phyloP scores from a whole-genome alignment of 92 coral and sea anemone species.

The Isaurus tuberculatus region DNA sequence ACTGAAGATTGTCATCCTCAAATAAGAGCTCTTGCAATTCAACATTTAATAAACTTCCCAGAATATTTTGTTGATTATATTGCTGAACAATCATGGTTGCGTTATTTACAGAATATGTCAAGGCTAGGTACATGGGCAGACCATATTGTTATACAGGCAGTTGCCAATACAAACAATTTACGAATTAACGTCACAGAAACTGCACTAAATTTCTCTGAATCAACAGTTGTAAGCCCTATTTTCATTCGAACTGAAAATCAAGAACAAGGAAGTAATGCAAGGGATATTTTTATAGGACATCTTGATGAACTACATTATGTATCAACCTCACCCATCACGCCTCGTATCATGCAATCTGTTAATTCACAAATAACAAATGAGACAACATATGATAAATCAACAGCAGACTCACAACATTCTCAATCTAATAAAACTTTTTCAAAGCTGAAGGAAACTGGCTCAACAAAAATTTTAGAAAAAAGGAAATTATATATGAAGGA shows the following conservation, averaged over 20 bases:
- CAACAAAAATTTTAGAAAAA: conserved; percentile 25
- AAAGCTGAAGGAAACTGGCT: conserved; percentile 7
- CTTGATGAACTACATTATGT: conserved; percentile 52
- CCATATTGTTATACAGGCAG: conserved; percentile 57
- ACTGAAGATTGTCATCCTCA: conserved; percentile 47
- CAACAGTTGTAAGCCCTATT: conserved; percentile 39
- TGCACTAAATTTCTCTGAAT: conserved; percentile 55
- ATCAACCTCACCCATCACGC: conserved; percentile 40
- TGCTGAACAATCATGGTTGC: conserved; percentile 51
- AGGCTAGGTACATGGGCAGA: conserved; percentile 60
- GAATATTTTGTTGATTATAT: conserved; percentile 53
- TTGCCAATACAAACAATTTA: conserved; percentile 56
- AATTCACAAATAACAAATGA: conserved; percentile 15
- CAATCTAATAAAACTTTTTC: conserved; percentile 22
- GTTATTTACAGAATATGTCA: conserved; percentile 54
- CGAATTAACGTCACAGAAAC: conserved; percentile 51
- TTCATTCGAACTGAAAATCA: conserved; percentile 6
- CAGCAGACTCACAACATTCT: conserved; percentile 40
- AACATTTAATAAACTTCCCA: conserved; percentile 52
- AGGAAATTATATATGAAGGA: conserved; percentile 51
- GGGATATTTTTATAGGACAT: conserved; percentile 46
- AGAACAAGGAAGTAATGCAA: conserved; percentile 19
- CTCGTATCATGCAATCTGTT: conserved; percentile 16
- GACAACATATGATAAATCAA: conserved; percentile 25
- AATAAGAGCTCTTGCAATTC: conserved; percentile 57